Percentiles rank a stretch among this genome's conserved stretches.
Evolutionary conservation across 2,888 invertebrate genomes (phyloP).

Genomic region (Dermolepida albohirtum): DNA sequence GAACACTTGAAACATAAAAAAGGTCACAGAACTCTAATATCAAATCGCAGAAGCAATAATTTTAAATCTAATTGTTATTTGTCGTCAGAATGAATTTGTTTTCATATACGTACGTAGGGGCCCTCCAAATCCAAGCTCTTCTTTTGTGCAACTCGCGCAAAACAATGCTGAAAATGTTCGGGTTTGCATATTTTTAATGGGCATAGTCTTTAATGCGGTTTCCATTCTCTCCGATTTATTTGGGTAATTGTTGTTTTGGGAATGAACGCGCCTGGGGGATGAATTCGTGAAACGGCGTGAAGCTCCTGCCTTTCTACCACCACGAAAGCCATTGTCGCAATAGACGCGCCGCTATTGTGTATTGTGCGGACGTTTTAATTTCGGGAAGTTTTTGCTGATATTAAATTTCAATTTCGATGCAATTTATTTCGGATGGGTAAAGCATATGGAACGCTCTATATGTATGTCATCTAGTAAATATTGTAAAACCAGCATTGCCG

Average conservation of each 20-base stretch:
- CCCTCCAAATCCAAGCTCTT: not conserved
- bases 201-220: conserved; percentile 43
- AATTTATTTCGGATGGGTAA: conserved; percentile 34
- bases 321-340: conserved; percentile 29
- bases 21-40: not conserved
- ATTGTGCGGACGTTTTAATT: conserved; percentile 37
- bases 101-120: conserved; percentile 10
- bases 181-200: conserved; percentile 41
- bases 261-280: conserved; percentile 32
- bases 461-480: not conserved
- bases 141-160: conserved; percentile 15
- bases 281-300: conserved; percentile 22
- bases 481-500: no score
- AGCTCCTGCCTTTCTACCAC: conserved; percentile 20
- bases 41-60: conserved; percentile 23
- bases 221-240: conserved; percentile 43
- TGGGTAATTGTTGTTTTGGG: conserved; percentile 37
- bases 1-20: no score
- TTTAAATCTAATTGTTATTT: conserved; percentile 24
- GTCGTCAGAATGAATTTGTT: conserved; percentile 4
- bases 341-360: conserved; percentile 22
- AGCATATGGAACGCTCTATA: not conserved
- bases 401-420: conserved; percentile 40
- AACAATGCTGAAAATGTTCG: conserved; percentile 36
- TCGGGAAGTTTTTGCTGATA: conserved; percentile 40